Conservation (phyloP, 1,140 invertebrate species). For the Triops cancriformis region DNA sequence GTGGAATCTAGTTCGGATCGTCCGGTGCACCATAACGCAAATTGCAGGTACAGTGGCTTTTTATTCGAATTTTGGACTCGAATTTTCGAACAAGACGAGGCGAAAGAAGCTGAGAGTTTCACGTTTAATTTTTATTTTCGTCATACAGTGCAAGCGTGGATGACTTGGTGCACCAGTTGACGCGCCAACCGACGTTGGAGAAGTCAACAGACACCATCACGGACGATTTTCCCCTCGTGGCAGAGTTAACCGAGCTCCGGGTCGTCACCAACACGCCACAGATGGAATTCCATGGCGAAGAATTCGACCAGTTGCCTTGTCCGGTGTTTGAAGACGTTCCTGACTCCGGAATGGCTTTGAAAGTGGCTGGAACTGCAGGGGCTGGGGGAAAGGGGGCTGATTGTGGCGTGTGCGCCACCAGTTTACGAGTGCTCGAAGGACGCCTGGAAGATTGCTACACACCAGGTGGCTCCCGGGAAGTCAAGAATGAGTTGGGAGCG, state of each 20-base stretch:
- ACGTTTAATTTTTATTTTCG: not conserved
- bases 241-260: not conserved
- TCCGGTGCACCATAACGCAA: not conserved
- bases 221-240: not conserved
- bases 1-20: not conserved
- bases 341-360: not conserved
- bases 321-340: not conserved
- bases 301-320: not conserved
- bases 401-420: not conserved
- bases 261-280: not conserved
- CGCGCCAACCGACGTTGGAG: not conserved
- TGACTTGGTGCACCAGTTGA: not conserved
- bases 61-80: too few species aligned
- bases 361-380: not conserved
- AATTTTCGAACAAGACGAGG: not conserved
- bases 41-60: too few species aligned
- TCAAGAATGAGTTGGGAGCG: not conserved
- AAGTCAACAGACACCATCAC: not conserved
- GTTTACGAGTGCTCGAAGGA: not conserved
- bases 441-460: not conserved
- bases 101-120: not conserved
- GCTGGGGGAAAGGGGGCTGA: not conserved
- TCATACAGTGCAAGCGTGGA: not conserved
- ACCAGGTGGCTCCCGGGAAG: not conserved
- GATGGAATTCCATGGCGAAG: not conserved